Conservation (phyloP, 2,888 invertebrate species). For the Parasteatoda lunata region DNA sequence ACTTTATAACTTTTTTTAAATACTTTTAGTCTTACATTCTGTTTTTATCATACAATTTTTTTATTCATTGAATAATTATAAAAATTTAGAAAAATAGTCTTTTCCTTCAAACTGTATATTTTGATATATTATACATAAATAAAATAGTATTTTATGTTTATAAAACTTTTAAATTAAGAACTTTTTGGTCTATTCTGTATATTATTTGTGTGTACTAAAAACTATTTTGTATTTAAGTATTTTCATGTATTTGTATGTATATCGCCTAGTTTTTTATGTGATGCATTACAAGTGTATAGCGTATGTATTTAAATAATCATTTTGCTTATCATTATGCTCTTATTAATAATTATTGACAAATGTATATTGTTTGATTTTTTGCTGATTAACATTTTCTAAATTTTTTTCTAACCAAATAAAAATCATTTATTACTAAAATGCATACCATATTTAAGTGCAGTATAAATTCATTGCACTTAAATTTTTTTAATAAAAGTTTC, state of each 20-base stretch:
- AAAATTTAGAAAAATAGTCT: slow-evolving; percentile 2
- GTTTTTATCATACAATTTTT: neutral
- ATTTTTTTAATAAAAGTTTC: too few relatives aligned
- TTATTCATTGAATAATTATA: neutral
- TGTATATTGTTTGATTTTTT: too few relatives aligned
- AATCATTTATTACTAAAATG: too few relatives aligned
- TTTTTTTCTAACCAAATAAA: too few relatives aligned
- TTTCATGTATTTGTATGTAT: neutral
- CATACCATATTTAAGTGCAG: too few relatives aligned
- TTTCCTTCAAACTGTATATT: slow-evolving; percentile 12
- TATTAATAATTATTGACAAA: too few relatives aligned
- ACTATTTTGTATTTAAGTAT: neutral
- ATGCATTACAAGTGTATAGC: slow-evolving; percentile 3
- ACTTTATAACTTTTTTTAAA: neutral
- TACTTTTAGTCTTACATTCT: neutral
- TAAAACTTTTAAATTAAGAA: neutral
- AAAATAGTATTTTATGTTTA: neutral
- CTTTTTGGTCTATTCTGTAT: neutral
- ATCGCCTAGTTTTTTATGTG: neutral
- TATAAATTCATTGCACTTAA: too few relatives aligned
- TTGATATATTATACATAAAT: neutral
- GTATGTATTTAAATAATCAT: neutral
- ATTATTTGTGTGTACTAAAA: neutral
- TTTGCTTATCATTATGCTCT: neutral
- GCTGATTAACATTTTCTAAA: too few relatives aligned